These are phyloP conservation scores for Timema podura DNA, from an alignment of 2,888 invertebrate species.

Conservation along the genomic window DNA sequence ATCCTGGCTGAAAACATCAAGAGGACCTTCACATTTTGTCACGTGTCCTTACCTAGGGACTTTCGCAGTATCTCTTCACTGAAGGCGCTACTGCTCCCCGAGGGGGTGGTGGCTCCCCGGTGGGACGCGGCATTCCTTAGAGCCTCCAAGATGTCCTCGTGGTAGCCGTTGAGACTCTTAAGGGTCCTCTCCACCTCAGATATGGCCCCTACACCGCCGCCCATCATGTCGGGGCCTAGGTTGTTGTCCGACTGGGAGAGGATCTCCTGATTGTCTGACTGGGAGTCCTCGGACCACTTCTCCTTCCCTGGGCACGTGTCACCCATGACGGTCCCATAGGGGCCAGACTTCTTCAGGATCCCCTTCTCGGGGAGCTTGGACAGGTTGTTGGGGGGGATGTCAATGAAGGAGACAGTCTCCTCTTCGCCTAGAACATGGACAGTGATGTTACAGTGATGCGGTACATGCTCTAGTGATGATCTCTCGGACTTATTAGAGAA, in stretches of 20 bases:
- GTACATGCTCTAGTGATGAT: not conserved
- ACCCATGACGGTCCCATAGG: conserved; percentile 70
- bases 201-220: conserved; percentile 55
- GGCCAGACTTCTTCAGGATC: conserved; percentile 77
- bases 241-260: conserved; percentile 66
- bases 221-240: conserved; percentile 46
- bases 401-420: conserved; percentile 77
- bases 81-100: conserved; percentile 60
- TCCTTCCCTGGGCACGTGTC: conserved; percentile 52
- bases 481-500: not conserved
- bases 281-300: conserved; percentile 60
- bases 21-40: too few species aligned
- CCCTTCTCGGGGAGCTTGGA: conserved; percentile 83
- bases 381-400: conserved; percentile 70
- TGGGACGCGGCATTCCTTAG: conserved; percentile 76
- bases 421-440: conserved; percentile 56
- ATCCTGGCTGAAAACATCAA: too few species aligned
- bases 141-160: conserved; percentile 88
- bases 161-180: conserved; percentile 88
- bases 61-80: conserved; percentile 67
- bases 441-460: not conserved
- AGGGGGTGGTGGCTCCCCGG: conserved; percentile 57
- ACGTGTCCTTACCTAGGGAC: conserved; percentile 49
- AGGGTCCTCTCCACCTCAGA: conserved; percentile 80
- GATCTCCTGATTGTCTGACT: conserved; percentile 65